phyloP scores from a whole-genome alignment of 2,888 invertebrate genomes.

The Smittia aterrima region DNA sequence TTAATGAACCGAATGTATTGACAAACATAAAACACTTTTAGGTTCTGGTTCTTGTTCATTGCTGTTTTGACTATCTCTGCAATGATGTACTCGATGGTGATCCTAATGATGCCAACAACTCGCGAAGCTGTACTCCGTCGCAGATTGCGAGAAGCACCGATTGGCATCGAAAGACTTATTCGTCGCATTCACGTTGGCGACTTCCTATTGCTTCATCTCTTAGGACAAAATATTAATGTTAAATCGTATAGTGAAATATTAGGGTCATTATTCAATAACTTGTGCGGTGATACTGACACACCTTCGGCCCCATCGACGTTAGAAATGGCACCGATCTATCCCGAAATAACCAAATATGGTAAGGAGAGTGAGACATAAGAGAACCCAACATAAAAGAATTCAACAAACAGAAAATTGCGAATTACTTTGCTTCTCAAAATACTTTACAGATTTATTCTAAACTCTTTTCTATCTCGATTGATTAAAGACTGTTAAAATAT shows the following conservation, averaged over 20 bases:
- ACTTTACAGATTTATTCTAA: too few species aligned
- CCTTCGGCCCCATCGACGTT: constrained; percentile 84
- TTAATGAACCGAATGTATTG: not conserved
- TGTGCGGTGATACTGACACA: constrained; percentile 65
- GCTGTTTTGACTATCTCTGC: constrained; percentile 73
- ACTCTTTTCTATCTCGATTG: too few species aligned
- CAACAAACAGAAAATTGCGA: too few species aligned
- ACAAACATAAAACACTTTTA: constrained; percentile 43
- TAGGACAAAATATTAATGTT: constrained; percentile 84
- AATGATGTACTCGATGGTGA: constrained; percentile 76
- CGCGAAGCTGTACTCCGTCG: constrained; percentile 78
- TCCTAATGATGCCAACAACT: constrained; percentile 74
- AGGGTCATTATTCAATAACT: constrained; percentile 62
- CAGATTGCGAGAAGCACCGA: constrained; percentile 73
- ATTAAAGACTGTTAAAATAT: too few species aligned
- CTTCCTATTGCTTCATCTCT: constrained; percentile 76
- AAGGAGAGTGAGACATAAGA: constrained; percentile 81
- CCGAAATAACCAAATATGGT: constrained; percentile 72
- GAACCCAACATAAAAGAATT: too few species aligned
- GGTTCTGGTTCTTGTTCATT: constrained; percentile 82
- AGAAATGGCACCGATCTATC: constrained; percentile 84
- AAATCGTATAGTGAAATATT: constrained; percentile 76
- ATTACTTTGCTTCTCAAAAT: too few species aligned
- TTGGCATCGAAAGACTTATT: constrained; percentile 71
- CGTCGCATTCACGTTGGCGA: constrained; percentile 86